Conservation (phyloP, 2,888 invertebrate species). For the Sarcophaga caerulescens region DNA sequence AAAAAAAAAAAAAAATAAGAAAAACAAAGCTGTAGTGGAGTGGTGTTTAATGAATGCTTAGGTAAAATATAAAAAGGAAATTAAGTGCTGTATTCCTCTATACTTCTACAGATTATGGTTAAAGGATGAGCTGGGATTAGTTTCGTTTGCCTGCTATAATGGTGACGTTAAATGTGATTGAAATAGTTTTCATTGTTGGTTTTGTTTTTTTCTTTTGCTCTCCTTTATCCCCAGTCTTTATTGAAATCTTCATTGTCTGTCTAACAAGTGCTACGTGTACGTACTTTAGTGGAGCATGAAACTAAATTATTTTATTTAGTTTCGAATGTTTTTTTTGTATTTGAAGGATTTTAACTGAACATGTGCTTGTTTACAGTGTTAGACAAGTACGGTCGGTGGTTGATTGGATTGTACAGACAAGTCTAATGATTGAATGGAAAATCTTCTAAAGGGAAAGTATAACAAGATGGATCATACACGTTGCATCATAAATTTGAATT, state of each 20-base stretch:
- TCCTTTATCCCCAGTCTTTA: no score
- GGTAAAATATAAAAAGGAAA: background rate
- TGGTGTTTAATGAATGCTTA: background rate
- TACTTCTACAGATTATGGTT: slow-evolving; percentile 26
- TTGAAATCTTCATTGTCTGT: background rate
- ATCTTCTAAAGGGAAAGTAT: background rate
- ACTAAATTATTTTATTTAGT: slow-evolving; percentile 25
- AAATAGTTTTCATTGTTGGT: slow-evolving; percentile 9
- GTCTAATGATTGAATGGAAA: slow-evolving; percentile 28
- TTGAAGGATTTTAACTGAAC: slow-evolving; percentile 16
- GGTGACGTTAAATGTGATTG: background rate
- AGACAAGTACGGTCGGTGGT: slow-evolving; percentile 12
- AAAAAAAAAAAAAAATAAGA: no score
- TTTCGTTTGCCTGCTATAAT: slow-evolving; percentile 1
- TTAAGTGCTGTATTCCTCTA: background rate
- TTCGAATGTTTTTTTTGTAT: slow-evolving; percentile 28
- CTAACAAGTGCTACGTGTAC: background rate
- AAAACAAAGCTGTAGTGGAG: background rate
- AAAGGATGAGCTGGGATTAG: slow-evolving; percentile 61
- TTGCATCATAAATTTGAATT: no score
- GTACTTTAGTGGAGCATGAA: slow-evolving; percentile 6
- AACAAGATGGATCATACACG: no score
- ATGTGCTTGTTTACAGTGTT: slow-evolving; percentile 12
- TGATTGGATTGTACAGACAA: slow-evolving; percentile 36
- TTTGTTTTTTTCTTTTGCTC: background rate